Conservation (phyloP, 1,140 invertebrate genomes). For the Drosophila neocordata region DNA sequence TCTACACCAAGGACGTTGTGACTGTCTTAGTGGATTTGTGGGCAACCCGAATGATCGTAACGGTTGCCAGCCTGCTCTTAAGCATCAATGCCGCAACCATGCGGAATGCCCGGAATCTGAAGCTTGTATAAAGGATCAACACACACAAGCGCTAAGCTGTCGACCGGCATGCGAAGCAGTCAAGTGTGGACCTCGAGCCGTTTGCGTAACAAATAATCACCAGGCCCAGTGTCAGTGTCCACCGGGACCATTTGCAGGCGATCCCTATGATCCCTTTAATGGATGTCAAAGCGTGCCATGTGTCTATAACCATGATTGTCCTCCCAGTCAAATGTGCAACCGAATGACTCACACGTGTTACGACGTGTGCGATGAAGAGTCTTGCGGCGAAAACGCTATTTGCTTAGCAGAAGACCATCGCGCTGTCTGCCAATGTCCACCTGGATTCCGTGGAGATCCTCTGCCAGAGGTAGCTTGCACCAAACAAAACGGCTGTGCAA, state of each 20-base stretch:
- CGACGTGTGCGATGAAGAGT: slow-evolving; percentile 90
- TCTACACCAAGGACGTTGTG: slow-evolving; percentile 90
- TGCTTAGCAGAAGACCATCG: slow-evolving; percentile 93
- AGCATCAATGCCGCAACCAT: slow-evolving; percentile 90
- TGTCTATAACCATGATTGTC: slow-evolving; percentile 93
- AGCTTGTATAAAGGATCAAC: slow-evolving; percentile 85
- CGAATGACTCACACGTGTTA: slow-evolving; percentile 91
- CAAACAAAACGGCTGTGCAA: slow-evolving; percentile 87
- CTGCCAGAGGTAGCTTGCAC: slow-evolving; percentile 91
- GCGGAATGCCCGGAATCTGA: slow-evolving; percentile 92
- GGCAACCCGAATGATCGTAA: slow-evolving; percentile 95
- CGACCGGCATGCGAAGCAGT: slow-evolving; percentile 89
- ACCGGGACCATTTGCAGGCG: slow-evolving; percentile 90
- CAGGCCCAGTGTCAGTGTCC: slow-evolving; percentile 94
- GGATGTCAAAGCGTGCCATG: slow-evolving; percentile 92
- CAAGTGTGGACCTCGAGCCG: slow-evolving; percentile 91
- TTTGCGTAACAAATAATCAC: slow-evolving; percentile 94
- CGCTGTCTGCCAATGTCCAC: slow-evolving; percentile 92
- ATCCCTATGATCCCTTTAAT: slow-evolving; percentile 89
- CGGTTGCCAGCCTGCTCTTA: slow-evolving; percentile 89
- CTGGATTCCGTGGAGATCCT: slow-evolving; percentile 91
- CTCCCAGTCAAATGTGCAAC: slow-evolving; percentile 90
- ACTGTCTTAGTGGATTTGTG: slow-evolving; percentile 90
- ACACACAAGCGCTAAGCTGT: slow-evolving; percentile 85
- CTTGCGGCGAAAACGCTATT: slow-evolving; percentile 93